Percentiles rank a stretch among this genome's conserved stretches.
Conservation (phyloP, 2,888 invertebrate genomes). For the Tupiocoris notatus region DNA sequence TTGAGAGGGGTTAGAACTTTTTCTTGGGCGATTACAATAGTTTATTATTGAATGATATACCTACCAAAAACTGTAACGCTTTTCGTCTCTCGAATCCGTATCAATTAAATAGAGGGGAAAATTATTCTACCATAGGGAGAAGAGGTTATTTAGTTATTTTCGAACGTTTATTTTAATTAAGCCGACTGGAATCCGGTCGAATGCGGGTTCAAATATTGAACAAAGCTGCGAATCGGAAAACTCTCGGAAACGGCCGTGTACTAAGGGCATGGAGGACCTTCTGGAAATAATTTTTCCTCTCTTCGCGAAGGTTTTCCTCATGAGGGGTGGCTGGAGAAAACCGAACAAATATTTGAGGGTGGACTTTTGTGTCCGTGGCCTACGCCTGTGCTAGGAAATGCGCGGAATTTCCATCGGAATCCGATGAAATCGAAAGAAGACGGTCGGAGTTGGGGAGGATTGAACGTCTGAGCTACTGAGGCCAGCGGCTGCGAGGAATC, state of each 20-base stretch:
- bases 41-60: no score
- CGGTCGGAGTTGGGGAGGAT: no score
- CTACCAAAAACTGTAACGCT: no score
- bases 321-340: no score
- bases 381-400: neutral
- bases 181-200: neutral
- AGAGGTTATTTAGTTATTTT: no score
- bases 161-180: neutral
- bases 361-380: neutral
- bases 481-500: neutral
- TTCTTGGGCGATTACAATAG: no score
- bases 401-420: neutral
- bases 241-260: neutral
- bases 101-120: no score
- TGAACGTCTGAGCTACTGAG: neutral
- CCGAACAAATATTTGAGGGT: neutral
- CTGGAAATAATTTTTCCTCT: neutral
- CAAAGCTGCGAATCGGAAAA: neutral
- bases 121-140: no score
- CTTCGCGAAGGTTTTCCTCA: no score
- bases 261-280: neutral
- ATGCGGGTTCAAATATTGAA: neutral
- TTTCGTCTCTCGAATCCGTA: no score
- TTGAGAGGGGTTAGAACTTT: no score
- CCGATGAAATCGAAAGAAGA: neutral